These are phyloP conservation scores for Diarsia dahlii DNA, from an alignment of 2,888 invertebrate species.

Conservation along the genomic window DNA sequence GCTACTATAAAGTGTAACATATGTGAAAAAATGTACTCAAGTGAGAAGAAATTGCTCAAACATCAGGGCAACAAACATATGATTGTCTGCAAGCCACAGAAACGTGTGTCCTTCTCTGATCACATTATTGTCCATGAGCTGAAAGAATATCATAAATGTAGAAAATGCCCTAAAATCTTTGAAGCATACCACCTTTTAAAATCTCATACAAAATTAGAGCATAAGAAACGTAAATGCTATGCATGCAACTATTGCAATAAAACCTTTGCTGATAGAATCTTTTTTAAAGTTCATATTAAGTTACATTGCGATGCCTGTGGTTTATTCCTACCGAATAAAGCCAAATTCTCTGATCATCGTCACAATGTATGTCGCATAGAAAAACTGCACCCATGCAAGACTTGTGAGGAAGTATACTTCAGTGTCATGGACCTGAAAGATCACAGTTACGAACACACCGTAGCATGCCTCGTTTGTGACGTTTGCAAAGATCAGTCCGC, in stretches of 20 bases:
- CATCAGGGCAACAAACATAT: conserved; percentile 83
- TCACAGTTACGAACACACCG: conserved; percentile 80
- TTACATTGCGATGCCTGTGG: conserved; percentile 84
- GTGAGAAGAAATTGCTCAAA: conserved; percentile 78
- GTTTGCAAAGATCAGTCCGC: conserved; percentile 83
- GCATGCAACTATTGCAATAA: conserved; percentile 85
- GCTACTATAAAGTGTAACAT: conserved; percentile 78
- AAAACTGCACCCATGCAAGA: conserved; percentile 79
- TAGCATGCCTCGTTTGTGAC: conserved; percentile 78
- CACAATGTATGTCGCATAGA: conserved; percentile 74
- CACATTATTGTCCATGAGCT: conserved; percentile 83
- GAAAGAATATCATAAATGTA: conserved; percentile 82
- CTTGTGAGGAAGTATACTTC: conserved; percentile 76
- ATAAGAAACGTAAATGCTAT: conserved; percentile 85
- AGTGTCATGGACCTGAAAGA: conserved; percentile 84
- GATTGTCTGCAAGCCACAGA: conserved; percentile 78
- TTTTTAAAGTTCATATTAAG: conserved; percentile 86
- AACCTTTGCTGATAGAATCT: conserved; percentile 81
- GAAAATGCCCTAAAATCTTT: conserved; percentile 84
- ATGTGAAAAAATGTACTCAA: conserved; percentile 80
- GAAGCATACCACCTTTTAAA: conserved; percentile 77
- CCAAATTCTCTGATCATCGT: conserved; percentile 75
- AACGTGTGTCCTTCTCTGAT: conserved; percentile 85
- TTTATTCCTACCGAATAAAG: conserved; percentile 71
- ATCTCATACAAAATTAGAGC: conserved; percentile 77